Conservation (phyloP, 35 echinoderm and acorn worm species). For the Apostichopus parvimensis region DNA sequence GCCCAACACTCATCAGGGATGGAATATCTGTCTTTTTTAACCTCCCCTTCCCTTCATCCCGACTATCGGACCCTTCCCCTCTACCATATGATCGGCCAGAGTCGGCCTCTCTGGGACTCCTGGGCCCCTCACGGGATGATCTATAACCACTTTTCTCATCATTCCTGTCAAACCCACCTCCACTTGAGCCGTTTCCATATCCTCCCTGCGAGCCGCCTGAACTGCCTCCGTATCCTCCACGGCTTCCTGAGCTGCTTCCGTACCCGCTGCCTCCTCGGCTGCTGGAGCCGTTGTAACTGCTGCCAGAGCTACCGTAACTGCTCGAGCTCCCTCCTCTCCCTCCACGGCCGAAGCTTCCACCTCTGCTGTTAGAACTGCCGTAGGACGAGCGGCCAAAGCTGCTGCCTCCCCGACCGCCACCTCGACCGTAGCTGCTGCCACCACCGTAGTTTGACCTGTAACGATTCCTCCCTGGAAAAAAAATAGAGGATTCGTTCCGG, state of each 20-base stretch:
- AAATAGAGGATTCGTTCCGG: not conserved
- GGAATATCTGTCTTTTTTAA: not conserved
- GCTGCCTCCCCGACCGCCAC: not conserved
- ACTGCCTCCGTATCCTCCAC: not conserved
- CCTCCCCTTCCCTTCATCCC: not conserved
- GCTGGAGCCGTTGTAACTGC: not conserved
- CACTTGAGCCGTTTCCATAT: slow-evolving; percentile 16
- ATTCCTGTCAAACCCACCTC: slow-evolving; percentile 53
- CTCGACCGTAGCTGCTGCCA: not conserved
- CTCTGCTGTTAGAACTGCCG: not conserved
- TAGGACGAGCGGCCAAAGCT: not conserved
- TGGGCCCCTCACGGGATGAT: not conserved
- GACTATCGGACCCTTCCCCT: not conserved
- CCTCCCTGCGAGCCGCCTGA: not conserved
- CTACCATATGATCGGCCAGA: not conserved
- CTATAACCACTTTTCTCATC: slow-evolving; percentile 22
- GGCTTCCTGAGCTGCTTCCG: not conserved
- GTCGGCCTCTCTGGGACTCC: not conserved
- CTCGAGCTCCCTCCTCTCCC: slow-evolving; percentile 6
- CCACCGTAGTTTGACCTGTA: slow-evolving; percentile 42
- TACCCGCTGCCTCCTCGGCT: not conserved
- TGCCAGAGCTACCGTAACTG: not conserved
- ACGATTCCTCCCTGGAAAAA: slow-evolving; percentile 53
- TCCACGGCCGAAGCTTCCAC: not conserved
- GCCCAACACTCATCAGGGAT: slow-evolving; percentile 31